Base-by-base conservation (phyloP, 2,113 vertebrate genomes). In the Anser cygnoides region DNA sequence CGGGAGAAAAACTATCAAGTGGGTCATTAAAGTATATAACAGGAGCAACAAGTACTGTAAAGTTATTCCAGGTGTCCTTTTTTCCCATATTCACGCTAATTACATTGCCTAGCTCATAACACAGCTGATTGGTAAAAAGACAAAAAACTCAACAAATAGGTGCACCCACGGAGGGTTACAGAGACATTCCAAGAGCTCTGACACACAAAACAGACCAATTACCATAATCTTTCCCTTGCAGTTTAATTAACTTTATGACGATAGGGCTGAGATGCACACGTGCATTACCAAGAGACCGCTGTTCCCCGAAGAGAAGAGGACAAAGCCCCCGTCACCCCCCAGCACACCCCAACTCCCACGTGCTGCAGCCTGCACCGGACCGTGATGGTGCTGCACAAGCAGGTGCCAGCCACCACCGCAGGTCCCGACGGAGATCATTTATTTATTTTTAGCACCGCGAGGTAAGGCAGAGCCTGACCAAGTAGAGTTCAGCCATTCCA, bases 141-240 rank as follows among this genome's bases (percentile, higher is more conserved):
- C 41, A 54, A 61, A 59, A 7, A 43, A 16, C 11, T 35, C 29
- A 70, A 44, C 10, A 16, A 41, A 33, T 12, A 52, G n/a, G 3
- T 3, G 35, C 4, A 10, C 18, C 25, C 2, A 1, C 10, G 7
- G 2, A 19, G 35, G 13, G 20, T 20, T 29, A 46, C 39, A 33
- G 28, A 33, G 12, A 57, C 21, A 23, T 49, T 57, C 52, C 52
- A 46, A 57, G 26, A 74, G 33, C 49, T 37, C 49, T 2, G 2
- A 55, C 19, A 12, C 55, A 35, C 49, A 39, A 63, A 19, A n/a
- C 28, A 57, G 28, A 39, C 37, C 2, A 0, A 44, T 15, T 43
- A 29, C 33, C 61, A 33, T 10, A 21, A 39, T 10, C 61, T 58
- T 67, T 54, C 29, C 22, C 21, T 49, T 17, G 20, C 13, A 67